Evolutionary conservation across 2,113 vertebrate genomes (phyloP), one percentile per base, ranked within the genome.

Genomic region (Mastomys coucha): DNA sequence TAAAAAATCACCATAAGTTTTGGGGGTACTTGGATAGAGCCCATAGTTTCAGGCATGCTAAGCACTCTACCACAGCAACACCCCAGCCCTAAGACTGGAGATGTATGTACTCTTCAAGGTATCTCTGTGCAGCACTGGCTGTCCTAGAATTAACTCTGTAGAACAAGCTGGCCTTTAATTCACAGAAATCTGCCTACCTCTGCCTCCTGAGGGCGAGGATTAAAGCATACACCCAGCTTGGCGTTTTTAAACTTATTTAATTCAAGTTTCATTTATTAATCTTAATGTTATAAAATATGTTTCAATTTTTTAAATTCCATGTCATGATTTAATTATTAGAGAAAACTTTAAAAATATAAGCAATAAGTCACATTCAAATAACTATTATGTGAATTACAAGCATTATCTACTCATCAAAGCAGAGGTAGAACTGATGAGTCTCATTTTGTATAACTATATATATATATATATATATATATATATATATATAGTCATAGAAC

Each of bases 221-320:
- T 13, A 26, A 82, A 82, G 22, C 3, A 7, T 16, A 22, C 60
- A 22, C 19, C 8, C 72, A 22, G n/a, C 72, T 16, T 69, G 49
- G 7, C 26, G 75, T 80, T 42, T 85, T 42, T 26, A 97, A 96
- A 67, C 14, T 31, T 92, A 45, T 85, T 75, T 81, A 67, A 56
- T 72, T 78, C 56, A 84, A 80, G 2, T 36, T 87, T 20, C 16
- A 56, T 51, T 93, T 87, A 58, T 51, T 20, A 51, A 51, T 53
- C 31, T 33, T 36, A 80, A 53, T 9, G 13, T 36, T 51, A 49
- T 53, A 53, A 78, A 78, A 28, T 76, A 26, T 69, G 31, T 69
- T 69, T 49, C 4, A 53, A 14, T 78, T 53, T 78, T 33, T 78
- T 31, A 16, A 31, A 17, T 53, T 53, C 28, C 49, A 78, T 78